phyloP scores from a whole-genome alignment of 2,888 invertebrate genomes.

The Trichacis sp. region DNA sequence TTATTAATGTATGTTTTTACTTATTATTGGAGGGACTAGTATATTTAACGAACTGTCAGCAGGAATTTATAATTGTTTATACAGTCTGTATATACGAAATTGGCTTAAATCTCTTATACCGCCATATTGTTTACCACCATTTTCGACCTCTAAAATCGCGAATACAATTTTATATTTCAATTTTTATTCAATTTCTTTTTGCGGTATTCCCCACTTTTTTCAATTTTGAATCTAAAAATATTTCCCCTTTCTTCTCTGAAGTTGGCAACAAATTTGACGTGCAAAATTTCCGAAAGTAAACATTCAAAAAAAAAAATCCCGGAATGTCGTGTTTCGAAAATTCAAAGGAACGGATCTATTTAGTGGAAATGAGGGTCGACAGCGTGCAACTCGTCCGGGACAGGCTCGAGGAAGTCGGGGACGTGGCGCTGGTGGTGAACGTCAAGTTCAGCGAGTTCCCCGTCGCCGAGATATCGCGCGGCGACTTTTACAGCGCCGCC shows the following conservation, averaged over 20 bases:
- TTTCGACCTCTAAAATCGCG: no score
- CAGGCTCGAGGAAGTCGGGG: conserved; percentile 52
- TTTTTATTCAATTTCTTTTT: no score
- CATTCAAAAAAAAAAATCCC: background rate
- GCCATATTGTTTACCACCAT: no score
- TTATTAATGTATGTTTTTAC: no score
- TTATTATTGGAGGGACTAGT: no score
- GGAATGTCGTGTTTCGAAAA: conserved; percentile 63
- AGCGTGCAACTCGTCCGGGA: conserved; percentile 52
- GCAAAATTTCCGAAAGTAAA: background rate
- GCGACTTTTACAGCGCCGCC: conserved; percentile 53
- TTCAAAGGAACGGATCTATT: conserved; percentile 57
- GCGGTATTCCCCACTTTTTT: no score
- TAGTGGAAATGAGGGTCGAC: conserved; percentile 57
- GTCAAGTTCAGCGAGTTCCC: conserved; percentile 63
- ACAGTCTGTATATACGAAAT: no score
- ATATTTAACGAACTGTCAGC: no score
- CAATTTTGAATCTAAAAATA: no score
- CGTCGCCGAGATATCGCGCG: conserved; percentile 56
- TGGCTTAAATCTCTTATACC: no score
- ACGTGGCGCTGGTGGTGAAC: conserved; percentile 53
- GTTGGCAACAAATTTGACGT: background rate
- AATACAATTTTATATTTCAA: no score
- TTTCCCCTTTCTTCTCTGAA: background rate
- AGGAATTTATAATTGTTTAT: no score